Percentiles rank a stretch among this genome's conserved stretches.
phyloP scores from a whole-genome alignment of 2,797 vertebrate genomes.

The Onychomys arenicola region DNA sequence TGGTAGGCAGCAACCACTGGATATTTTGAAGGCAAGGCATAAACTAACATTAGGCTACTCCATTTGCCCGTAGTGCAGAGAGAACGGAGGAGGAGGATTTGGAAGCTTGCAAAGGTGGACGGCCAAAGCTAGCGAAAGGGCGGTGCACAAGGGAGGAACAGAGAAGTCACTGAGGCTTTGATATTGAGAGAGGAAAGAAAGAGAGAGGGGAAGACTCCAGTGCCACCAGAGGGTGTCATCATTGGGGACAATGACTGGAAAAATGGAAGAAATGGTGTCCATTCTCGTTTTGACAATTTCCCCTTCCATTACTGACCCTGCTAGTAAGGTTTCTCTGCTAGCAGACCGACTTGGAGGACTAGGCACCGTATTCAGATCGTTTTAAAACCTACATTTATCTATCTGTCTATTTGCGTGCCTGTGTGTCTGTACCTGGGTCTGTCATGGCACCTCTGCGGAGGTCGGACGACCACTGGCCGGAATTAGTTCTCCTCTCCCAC shows the following conservation, averaged over 20 bases:
- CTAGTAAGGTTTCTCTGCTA: not conserved
- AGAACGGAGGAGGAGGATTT: not conserved
- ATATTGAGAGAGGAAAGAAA: not conserved
- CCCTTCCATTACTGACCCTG: not conserved
- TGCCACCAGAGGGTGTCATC: not conserved
- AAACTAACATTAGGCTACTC: not conserved
- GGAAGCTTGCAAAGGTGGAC: not conserved
- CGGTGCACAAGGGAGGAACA: not conserved
- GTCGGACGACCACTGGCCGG: not conserved
- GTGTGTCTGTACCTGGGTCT: no score
- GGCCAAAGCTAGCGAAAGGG: not conserved
- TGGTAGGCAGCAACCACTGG: not conserved
- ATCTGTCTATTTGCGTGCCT: not conserved
- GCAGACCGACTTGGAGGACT: not conserved
- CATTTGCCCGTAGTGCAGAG: not conserved
- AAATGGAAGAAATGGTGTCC: not conserved
- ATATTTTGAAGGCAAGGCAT: slow-evolving; percentile 5
- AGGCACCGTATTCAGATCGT: not conserved
- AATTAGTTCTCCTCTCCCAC: not conserved
- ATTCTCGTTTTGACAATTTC: not conserved
- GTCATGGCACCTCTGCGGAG: not conserved
- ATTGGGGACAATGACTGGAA: not conserved
- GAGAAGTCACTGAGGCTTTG: not conserved
- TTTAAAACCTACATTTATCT: not conserved
- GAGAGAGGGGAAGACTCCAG: not conserved